Evolutionary conservation across 2,113 vertebrate genomes (phyloP), one percentile per base, ranked within the genome.

Genomic region (Aldabrachelys gigantea): DNA sequence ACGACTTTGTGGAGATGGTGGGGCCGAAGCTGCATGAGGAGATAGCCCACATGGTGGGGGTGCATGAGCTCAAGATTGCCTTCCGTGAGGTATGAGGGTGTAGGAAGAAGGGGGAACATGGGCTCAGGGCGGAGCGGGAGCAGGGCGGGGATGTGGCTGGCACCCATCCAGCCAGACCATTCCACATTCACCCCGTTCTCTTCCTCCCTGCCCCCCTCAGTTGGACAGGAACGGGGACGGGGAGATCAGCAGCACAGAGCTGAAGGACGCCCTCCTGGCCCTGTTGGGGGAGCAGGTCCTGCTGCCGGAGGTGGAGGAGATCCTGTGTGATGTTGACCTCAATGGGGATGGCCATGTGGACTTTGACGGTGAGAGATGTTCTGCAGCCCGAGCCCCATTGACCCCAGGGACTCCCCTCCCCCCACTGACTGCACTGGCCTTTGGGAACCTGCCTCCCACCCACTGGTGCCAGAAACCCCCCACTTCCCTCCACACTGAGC

Each of bases 11-110:
- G 96, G 98, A 98, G 86, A 94, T 98, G 95, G 98, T 98, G 95
- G 97, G 98, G 27, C 98, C 98, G 0, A 98, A 99, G 98, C 98
- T 99, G 97, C 91, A 99, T 94, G 99, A 99, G 90, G 99, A 99
- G 98, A 99, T 99, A 0, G 99, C 99, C 3, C 98, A 99, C 75
- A 99, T 99, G 99, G 97, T 99, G 82, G 99, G 99, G 0, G 94
- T 99, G 22, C 98, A 98, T 91, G 99, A 99, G 97, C 98, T 99
- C 17, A 98, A 98, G 59, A 99, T 99, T 0, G 99, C 99, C 88
- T 99, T 99, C 97, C 91, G 98, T 0, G 99, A 99, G 98, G 99
- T 99, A 92, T 0, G 57, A 24, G 78, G 78, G 44, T 1, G 22
- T 49, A 25, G 22, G 50, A 13, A n/a, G 35, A 35, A 62, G 49